A percentile compares a stretch with the other conserved stretches of the same genome.
These are phyloP conservation scores for Nasonia vitripennis DNA, from an alignment of 1,140 invertebrate genomes.

Conservation along the genomic window DNA sequence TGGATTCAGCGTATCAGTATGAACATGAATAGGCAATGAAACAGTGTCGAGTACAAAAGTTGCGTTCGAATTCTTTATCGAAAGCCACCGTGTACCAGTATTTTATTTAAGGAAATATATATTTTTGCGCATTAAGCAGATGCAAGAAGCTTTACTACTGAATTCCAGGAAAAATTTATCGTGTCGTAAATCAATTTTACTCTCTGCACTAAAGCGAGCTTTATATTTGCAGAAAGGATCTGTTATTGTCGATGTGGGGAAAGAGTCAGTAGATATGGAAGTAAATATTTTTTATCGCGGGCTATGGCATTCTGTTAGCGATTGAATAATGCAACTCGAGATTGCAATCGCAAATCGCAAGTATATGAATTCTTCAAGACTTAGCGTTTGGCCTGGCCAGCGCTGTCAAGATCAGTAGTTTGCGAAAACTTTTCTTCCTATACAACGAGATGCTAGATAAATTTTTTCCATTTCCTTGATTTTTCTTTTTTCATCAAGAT, in stretches of 20 bases:
- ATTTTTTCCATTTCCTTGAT: too few species aligned
- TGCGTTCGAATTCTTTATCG: too few species aligned
- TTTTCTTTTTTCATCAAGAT: neutral
- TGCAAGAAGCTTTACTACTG: constrained; percentile 13
- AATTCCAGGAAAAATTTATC: constrained; percentile 33
- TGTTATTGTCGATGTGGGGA: constrained; percentile 21
- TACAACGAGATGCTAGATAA: too few species aligned
- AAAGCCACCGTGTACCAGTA: neutral
- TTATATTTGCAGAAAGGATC: constrained; percentile 35
- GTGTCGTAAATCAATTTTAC: constrained; percentile 32
- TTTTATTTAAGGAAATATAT: constrained; percentile 8
- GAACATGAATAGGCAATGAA: too few species aligned
- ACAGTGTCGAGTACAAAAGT: too few species aligned
- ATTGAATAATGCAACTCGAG: neutral
- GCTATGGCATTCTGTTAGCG: neutral
- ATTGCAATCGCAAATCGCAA: neutral
- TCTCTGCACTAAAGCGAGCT: constrained; percentile 23
- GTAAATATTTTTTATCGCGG: neutral
- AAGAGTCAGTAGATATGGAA: neutral
- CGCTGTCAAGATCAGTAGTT: too few species aligned
- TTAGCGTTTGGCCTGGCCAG: too few species aligned
- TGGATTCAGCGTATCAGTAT: neutral
- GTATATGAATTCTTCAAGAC: too few species aligned
- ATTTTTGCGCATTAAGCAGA: constrained; percentile 22
- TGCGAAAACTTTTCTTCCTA: too few species aligned